A percentile compares a stretch with the other conserved stretches of the same genome.
Evolutionary conservation across 2,888 invertebrate genomes (phyloP).

Genomic region (Noctua pronuba): DNA sequence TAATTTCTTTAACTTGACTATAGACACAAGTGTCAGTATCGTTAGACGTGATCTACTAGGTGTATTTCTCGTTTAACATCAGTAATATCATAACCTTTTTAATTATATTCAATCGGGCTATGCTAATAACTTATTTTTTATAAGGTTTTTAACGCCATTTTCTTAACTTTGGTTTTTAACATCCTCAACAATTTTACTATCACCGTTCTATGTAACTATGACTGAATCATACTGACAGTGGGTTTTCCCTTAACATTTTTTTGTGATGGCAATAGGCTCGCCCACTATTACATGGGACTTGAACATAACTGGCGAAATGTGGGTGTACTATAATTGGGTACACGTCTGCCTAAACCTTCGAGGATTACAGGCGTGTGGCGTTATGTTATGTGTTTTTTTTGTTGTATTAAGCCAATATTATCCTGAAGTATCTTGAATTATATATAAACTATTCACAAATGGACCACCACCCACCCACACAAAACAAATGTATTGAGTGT

Average conservation of each 20-base stretch:
- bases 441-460: slow-evolving; percentile 4
- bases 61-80: too few species aligned
- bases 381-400: neutral
- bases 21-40: too few species aligned
- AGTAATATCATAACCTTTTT: neutral
- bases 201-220: too few species aligned
- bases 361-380: neutral
- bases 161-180: neutral
- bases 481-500: neutral
- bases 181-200: too few species aligned
- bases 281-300: neutral
- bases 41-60: too few species aligned
- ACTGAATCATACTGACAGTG: neutral
- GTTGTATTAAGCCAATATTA: neutral
- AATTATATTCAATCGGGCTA: neutral
- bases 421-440: neutral
- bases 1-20: too few species aligned
- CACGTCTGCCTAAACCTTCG: neutral
- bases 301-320: neutral
- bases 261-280: neutral
- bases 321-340: neutral
- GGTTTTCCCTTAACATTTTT: neutral
- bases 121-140: neutral
- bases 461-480: neutral
- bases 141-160: neutral